Evolutionary conservation across 2,797 vertebrate species (phyloP).

Genomic region (Denticeps clupeoides): DNA sequence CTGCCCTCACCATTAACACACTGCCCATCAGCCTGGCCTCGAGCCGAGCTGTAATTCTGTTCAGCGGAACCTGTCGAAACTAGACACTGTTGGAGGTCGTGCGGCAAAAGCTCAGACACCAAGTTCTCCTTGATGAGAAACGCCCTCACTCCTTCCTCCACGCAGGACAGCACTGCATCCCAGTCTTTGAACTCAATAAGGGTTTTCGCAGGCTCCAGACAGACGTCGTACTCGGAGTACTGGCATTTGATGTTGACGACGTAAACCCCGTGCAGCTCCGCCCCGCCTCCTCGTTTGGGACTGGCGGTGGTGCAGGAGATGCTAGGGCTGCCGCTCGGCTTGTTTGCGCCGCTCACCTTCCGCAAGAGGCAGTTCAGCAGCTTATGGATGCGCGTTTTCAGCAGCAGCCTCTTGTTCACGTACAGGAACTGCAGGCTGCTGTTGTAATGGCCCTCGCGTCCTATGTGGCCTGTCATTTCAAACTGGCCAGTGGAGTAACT

Average conservation of each 20-base stretch:
- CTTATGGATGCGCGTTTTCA: conserved; percentile 86
- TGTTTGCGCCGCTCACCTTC: conserved; percentile 64
- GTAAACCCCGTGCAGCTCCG: conserved; percentile 75
- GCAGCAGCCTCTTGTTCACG: conserved; percentile 76
- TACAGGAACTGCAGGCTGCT: conserved; percentile 84
- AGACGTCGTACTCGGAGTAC: conserved; percentile 80
- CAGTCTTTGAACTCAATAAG: conserved; percentile 92
- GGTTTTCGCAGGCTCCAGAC: conserved; percentile 85
- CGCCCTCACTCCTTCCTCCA: conserved; percentile 74
- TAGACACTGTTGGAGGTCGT: conserved; percentile 57
- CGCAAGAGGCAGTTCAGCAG: conserved; percentile 78
- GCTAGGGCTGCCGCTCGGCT: conserved; percentile 51
- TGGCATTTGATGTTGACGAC: conserved; percentile 78
- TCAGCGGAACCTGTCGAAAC: conserved; percentile 47
- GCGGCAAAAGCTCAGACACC: conserved; percentile 61
- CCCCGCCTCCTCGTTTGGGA: conserved; percentile 58
- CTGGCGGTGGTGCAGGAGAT: conserved; percentile 41
- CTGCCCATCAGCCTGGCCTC: conserved; percentile 29
- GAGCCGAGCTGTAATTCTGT: conserved; percentile 21
- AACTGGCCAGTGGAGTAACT: conserved; percentile 58
- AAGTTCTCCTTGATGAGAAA: conserved; percentile 79
- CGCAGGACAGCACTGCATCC: conserved; percentile 67
- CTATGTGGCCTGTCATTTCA: conserved; percentile 72
- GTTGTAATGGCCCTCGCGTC: conserved; percentile 86
- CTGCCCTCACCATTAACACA: conserved; percentile 46